Percentiles rank a stretch among this genome's conserved stretches.
phyloP scores from a whole-genome alignment of 2,797 vertebrate species.

The Gymnodraco acuticeps region DNA sequence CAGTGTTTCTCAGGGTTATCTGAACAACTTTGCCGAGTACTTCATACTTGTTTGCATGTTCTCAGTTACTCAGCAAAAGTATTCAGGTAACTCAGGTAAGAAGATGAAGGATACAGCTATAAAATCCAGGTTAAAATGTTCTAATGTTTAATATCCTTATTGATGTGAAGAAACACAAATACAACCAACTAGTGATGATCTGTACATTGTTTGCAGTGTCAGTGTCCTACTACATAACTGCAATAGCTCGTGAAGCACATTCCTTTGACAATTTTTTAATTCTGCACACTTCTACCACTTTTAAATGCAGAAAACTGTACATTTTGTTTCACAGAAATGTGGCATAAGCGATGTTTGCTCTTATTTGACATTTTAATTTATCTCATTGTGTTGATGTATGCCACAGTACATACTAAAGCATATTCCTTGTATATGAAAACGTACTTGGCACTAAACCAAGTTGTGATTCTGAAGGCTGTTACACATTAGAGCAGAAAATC shows the following conservation, averaged over 20 bases:
- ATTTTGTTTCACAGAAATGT: no score
- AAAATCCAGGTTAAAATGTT: not conserved
- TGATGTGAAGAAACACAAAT: not conserved
- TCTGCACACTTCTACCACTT: no score
- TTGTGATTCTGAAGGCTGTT: not conserved
- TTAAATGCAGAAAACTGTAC: no score
- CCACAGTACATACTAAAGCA: no score
- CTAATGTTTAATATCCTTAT: not conserved
- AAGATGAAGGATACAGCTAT: not conserved
- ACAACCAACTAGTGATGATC: not conserved
- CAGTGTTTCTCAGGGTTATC: conserved; percentile 30
- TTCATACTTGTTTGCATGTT: not conserved
- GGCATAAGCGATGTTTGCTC: no score
- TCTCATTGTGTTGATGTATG: no score
- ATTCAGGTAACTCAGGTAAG: not conserved
- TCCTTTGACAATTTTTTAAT: no score
- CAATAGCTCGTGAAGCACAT: not conserved
- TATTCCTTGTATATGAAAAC: no score
- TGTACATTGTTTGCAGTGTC: not conserved
- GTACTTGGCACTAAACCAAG: no score
- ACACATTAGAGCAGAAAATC: not conserved
- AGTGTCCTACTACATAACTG: not conserved
- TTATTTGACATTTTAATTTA: no score
- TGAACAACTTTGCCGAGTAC: conserved; percentile 10
- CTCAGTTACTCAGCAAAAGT: not conserved